Evolutionary conservation across 2,888 invertebrate species (phyloP), one percentile per base, ranked within the genome.

Genomic region (Tyria jacobaeae): DNA sequence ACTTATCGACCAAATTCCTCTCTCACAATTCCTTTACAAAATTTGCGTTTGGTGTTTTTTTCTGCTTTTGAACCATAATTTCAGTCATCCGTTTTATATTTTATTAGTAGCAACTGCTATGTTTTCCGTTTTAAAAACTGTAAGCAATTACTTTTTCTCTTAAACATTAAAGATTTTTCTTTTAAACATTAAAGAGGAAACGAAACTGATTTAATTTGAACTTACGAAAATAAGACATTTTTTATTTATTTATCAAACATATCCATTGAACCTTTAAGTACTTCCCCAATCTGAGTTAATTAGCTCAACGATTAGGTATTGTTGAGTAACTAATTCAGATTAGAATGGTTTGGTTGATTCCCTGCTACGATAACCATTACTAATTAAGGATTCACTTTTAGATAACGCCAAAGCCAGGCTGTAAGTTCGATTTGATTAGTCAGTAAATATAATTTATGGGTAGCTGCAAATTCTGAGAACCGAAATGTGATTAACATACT

Each of bases 361-460:
- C 27, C 14, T 7, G 35, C 15, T 3, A 24, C 15, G 35, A 51
- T 51, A 35, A 6, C 35, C 15, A 15, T 21, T 9, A 35, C 35
- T 51, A 51, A 51, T 51, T 51, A 51, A 51, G 21, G 21, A 51
- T 35, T 51, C 21, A 51, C 51, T 35, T 51, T 34, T 15, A 35
- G 35, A 51, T 51, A 51, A 51, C 9, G 14, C 14, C 21, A 34
- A 1, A 51, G 34, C 7, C 34, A 21, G 21, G 34, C 15, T 51
- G 24, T 51, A 35, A 24, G 9, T 35, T 0, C 3, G 24, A 51
- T 51, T 24, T 51, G 35, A 12, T 51, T 51, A 24, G 15, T 15
- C 15, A 35, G 24, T 35, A 35, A 35, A 35, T 24, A 24, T 35
- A 24, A 51, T 51, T 35, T 3, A 12, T 51, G 34, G n/a, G 14